phyloP scores from a whole-genome alignment of 2,113 vertebrate species.

The Crotophaga sulcirostris region DNA sequence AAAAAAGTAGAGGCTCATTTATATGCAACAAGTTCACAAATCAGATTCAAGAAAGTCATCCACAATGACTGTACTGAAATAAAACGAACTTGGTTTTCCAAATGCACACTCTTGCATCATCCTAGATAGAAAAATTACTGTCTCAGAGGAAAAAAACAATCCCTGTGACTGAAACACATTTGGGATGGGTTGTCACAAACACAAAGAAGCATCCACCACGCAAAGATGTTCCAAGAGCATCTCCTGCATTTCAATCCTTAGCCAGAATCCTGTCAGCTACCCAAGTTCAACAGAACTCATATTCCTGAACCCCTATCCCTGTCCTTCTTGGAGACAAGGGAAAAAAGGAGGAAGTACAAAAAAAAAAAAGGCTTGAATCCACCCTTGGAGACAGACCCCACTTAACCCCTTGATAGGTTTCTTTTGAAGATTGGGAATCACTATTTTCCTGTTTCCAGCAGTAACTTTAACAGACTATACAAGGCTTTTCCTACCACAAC shows the following conservation, averaged over 20 bases:
- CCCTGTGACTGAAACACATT: rapidly evolving
- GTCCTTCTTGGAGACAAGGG: not conserved
- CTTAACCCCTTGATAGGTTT: not conserved
- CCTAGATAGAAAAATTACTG: not conserved
- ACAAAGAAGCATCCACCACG: not conserved
- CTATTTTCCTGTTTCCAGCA: not conserved
- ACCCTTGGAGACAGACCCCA: not conserved
- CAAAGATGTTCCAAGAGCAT: not conserved
- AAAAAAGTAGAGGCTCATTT: not conserved
- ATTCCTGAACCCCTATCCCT: not conserved
- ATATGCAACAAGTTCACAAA: not conserved
- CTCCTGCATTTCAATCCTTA: not conserved
- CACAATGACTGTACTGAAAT: not conserved
- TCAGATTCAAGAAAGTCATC: not conserved
- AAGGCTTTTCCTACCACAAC: not conserved
- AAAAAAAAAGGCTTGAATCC: not conserved
- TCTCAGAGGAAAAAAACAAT: not conserved
- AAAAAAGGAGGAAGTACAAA: too few species aligned
- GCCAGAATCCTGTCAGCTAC: not conserved
- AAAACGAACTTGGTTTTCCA: not conserved
- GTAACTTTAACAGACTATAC: not conserved
- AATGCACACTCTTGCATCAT: rapidly evolving
- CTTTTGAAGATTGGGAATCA: not conserved
- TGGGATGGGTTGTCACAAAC: not conserved
- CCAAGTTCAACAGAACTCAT: rapidly evolving